Conservation (phyloP, 2,797 vertebrate genomes). For the Kryptolebias ocellatus region DNA sequence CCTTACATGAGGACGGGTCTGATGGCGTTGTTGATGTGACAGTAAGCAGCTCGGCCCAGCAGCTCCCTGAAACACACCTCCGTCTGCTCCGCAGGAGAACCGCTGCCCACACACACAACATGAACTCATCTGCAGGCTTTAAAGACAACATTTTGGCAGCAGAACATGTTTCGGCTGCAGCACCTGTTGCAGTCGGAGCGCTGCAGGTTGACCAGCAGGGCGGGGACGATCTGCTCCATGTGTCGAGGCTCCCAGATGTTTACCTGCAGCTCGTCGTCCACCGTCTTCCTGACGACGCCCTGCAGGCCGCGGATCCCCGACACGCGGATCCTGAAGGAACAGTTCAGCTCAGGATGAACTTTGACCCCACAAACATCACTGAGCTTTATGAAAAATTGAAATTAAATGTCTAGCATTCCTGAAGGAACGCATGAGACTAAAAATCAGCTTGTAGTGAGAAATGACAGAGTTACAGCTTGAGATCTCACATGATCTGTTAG, state of each 20-base stretch:
- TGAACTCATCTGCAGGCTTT: no score
- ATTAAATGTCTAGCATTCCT: no score
- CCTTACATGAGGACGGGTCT: slow-evolving; percentile 66
- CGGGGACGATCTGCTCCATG: slow-evolving; percentile 96
- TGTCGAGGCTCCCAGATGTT: slow-evolving; percentile 96
- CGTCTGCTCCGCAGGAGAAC: slow-evolving; percentile 67
- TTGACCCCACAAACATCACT: no score
- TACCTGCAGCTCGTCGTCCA: slow-evolving; percentile 92
- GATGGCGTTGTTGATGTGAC: slow-evolving; percentile 70
- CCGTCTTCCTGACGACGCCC: slow-evolving; percentile 93
- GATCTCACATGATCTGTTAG: no score
- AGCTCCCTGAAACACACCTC: slow-evolving; percentile 72
- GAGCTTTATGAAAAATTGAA: no score
- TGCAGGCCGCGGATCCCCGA: slow-evolving; percentile 92
- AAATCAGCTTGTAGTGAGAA: no score
- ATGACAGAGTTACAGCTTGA: no score
- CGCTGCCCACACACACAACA: slow-evolving; percentile 27
- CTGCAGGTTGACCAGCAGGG: slow-evolving; percentile 78
- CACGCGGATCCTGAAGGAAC: slow-evolving; percentile 83
- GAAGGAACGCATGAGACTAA: no score
- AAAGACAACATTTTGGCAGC: no score
- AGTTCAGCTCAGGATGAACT: background rate
- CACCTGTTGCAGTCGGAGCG: slow-evolving; percentile 30
- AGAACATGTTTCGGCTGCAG: background rate
- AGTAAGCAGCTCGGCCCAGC: slow-evolving; percentile 66